A percentile compares a stretch with the other conserved stretches of the same genome.
Conservation (phyloP, 2,888 invertebrate genomes). For the Hemithea aestivaria region DNA sequence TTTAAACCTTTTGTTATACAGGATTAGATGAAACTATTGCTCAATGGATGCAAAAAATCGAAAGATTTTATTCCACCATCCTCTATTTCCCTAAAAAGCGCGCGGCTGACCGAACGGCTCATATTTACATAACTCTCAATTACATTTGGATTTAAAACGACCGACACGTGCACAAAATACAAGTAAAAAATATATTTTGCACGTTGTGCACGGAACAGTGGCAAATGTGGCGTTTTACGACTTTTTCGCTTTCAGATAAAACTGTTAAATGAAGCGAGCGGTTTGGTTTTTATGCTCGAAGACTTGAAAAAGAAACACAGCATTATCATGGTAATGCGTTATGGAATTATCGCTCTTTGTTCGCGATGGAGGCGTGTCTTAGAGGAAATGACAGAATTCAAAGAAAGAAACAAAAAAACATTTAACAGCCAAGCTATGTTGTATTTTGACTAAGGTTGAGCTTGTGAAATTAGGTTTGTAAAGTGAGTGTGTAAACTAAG, state of each 20-base stretch:
- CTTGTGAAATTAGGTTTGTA: no score
- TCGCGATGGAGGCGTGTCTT: no score
- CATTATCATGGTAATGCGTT: no score
- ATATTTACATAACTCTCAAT: constrained; percentile 54
- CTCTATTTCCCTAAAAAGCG: neutral
- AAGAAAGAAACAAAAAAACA: no score
- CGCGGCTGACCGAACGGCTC: constrained; percentile 24
- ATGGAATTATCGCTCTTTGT: no score
- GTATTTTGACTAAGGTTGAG: no score
- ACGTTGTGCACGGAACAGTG: constrained; percentile 30
- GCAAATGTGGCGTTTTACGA: constrained; percentile 34
- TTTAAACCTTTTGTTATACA: no score
- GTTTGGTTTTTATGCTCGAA: constrained; percentile 3
- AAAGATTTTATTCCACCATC: neutral
- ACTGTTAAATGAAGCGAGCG: constrained; percentile 21
- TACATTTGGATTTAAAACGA: constrained; percentile 55
- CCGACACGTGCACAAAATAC: constrained; percentile 48
- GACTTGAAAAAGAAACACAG: neutral
- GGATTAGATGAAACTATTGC: no score
- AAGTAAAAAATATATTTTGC: constrained; percentile 42
- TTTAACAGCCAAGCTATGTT: no score
- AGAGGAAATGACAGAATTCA: no score
- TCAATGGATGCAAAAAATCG: no score
- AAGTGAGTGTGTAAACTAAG: no score
- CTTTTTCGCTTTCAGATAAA: constrained; percentile 35